Conservation (phyloP, 2,888 invertebrate species). For the Papilio protenor region DNA sequence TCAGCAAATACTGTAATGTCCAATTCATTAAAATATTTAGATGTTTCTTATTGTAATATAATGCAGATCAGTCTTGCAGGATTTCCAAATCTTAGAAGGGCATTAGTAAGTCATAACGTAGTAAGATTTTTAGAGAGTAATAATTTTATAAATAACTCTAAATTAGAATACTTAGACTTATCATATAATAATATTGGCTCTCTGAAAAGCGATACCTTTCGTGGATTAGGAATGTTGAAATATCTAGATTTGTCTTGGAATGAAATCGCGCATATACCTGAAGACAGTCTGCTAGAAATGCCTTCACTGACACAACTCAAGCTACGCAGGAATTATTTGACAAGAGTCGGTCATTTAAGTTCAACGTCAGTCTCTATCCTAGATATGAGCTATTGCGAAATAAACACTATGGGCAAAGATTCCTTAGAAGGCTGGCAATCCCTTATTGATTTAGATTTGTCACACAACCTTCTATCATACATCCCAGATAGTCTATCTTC, state of each 20-base stretch:
- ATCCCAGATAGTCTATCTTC: slow-evolving; percentile 86
- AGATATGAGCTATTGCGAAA: slow-evolving; percentile 88
- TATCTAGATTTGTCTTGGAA: slow-evolving; percentile 89
- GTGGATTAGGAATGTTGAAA: slow-evolving; percentile 82
- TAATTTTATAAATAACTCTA: slow-evolving; percentile 86
- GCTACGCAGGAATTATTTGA: slow-evolving; percentile 87
- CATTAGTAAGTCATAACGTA: slow-evolving; percentile 86
- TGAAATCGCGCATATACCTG: slow-evolving; percentile 85
- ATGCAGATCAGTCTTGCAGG: slow-evolving; percentile 85
- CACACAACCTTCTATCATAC: slow-evolving; percentile 86
- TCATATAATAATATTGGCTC: slow-evolving; percentile 87
- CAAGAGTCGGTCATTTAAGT: slow-evolving; percentile 82
- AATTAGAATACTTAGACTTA: slow-evolving; percentile 85
- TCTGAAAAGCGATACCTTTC: slow-evolving; percentile 86
- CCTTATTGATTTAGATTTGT: slow-evolving; percentile 85
- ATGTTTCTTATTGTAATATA: slow-evolving; percentile 86
- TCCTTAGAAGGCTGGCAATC: slow-evolving; percentile 85
- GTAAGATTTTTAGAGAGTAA: slow-evolving; percentile 83
- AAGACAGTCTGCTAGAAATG: slow-evolving; percentile 85
- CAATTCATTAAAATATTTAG: slow-evolving; percentile 81
- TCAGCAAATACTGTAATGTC: slow-evolving; percentile 74
- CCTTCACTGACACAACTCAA: slow-evolving; percentile 85
- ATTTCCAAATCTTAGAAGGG: slow-evolving; percentile 84
- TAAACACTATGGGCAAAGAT: slow-evolving; percentile 81
- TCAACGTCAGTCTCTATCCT: slow-evolving; percentile 84